Evolutionary conservation across 2,113 vertebrate species (phyloP), one percentile per base, ranked within the genome.

Genomic region (Alosa alosa): DNA sequence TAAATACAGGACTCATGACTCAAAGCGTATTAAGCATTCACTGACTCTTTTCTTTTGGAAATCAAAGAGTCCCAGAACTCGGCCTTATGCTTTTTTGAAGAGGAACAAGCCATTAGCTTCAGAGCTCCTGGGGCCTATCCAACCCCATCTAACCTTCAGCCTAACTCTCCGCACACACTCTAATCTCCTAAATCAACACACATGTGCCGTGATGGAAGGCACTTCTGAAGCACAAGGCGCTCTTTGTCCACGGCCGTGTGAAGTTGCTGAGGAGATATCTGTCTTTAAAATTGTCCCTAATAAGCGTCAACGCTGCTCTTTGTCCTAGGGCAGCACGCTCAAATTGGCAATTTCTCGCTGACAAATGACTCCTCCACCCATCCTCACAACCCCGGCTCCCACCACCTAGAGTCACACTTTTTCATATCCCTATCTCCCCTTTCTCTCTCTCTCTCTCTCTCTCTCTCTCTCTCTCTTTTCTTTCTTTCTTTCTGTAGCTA

Each of bases 281-380:
- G 55, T 60, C 55, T 22, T 60, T 60, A 60, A 60, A 60, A 60
- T 22, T 18, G 55, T 2, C 55, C 18, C 55, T 22, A 60, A 60
- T 60, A 22, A 60, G 55, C 55, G 18, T 22, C 55, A 20, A 3
- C 20, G 55, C 55, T 60, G 20, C 49, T 60, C 81, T 68, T 52
- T 49, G 41, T 88, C 45, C 78, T 55, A 20, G 84, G 78, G 52
- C 22, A 31, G 50, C 6, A 47, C 49, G 17, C 83, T 83, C 49
- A 87, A 86, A 90, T 89, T 86, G 86, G 9, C 86, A 87, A 88
- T 88, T 85, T 88, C 84, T 90, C 31, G 11, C 87, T 89, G 88
- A 92, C 90, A 92, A 91, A 93, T 94, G 44, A 90, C 90, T 85
- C 83, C 83, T 88, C 85, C 83, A 47, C 46, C 47, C 82, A 15